Conservation (phyloP, 2,113 vertebrate genomes). For the Heterotis niloticus region DNA sequence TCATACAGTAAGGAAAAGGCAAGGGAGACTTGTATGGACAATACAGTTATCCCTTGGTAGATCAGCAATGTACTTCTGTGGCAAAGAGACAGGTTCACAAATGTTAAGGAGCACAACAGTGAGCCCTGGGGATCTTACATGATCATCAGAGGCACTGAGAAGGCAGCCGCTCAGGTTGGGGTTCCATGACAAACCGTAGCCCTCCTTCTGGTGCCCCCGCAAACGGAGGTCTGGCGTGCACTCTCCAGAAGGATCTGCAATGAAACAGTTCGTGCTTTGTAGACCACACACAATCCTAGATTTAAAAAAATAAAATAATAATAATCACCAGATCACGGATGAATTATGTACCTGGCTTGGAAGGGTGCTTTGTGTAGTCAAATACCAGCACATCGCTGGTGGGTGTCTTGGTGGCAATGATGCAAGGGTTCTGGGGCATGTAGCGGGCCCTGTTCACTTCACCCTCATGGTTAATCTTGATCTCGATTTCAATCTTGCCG, state of each 20-base stretch:
- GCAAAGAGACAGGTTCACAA: no score
- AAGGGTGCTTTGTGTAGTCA: conserved; percentile 98
- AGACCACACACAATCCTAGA: not conserved
- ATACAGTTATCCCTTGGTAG: no score
- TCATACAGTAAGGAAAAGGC: no score
- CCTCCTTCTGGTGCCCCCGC: conserved; percentile 95
- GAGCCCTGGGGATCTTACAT: conserved; percentile 65
- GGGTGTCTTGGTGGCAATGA: conserved; percentile 96
- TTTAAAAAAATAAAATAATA: not conserved
- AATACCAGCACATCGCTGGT: conserved; percentile 96
- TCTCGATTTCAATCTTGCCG: conserved; percentile 97
- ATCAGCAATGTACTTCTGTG: no score
- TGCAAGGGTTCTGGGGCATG: conserved; percentile 98
- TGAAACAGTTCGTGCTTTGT: not conserved
- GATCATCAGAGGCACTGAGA: conserved; percentile 95
- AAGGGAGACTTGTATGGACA: no score
- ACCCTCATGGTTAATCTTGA: conserved; percentile 98
- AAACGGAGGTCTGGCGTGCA: conserved; percentile 93
- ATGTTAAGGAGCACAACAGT: no score
- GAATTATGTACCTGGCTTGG: conserved; percentile 79
- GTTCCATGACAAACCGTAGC: conserved; percentile 96
- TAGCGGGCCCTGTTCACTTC: conserved; percentile 96
- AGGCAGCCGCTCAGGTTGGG: conserved; percentile 93
- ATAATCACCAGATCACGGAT: no score
- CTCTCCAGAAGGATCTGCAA: conserved; percentile 89